Conservation (phyloP, 2,113 vertebrate genomes). For the Taurulus bubalis region DNA sequence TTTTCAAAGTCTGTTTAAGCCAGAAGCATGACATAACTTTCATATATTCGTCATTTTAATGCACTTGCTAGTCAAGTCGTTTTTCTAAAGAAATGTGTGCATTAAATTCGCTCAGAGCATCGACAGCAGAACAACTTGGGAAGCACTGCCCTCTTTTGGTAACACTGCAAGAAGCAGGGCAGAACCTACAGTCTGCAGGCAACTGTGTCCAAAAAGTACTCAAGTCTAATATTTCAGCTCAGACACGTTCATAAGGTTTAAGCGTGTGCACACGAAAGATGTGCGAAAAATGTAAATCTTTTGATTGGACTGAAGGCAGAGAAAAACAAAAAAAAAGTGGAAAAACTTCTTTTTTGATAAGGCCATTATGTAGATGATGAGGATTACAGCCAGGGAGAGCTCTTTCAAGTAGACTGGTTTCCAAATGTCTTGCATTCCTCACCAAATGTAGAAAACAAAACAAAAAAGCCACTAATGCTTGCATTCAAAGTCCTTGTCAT, state of each 20-base stretch:
- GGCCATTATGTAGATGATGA: background rate
- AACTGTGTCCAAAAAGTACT: background rate
- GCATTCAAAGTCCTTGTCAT: background rate
- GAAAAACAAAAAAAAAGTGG: background rate
- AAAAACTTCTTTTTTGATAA: background rate
- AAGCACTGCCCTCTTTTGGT: slow-evolving; percentile 69
- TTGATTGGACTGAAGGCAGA: no score
- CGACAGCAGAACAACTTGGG: slow-evolving; percentile 7
- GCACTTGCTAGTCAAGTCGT: background rate
- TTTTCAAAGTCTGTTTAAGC: background rate
- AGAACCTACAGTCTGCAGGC: background rate
- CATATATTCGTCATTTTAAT: background rate
- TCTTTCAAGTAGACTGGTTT: background rate
- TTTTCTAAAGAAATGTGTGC: background rate
- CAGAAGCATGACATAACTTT: background rate
- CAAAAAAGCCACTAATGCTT: background rate
- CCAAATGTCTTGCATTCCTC: background rate
- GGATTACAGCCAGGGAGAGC: background rate
- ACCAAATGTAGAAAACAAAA: background rate
- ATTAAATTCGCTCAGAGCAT: background rate
- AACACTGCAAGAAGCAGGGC: background rate
- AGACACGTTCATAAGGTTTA: background rate
- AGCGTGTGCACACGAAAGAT: no score
- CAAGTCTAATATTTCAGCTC: background rate
- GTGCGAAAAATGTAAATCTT: no score